Evolutionary conservation across 1,140 invertebrate species (phyloP), one percentile per base, ranked within the genome.

Genomic region (Nasonia vitripennis): DNA sequence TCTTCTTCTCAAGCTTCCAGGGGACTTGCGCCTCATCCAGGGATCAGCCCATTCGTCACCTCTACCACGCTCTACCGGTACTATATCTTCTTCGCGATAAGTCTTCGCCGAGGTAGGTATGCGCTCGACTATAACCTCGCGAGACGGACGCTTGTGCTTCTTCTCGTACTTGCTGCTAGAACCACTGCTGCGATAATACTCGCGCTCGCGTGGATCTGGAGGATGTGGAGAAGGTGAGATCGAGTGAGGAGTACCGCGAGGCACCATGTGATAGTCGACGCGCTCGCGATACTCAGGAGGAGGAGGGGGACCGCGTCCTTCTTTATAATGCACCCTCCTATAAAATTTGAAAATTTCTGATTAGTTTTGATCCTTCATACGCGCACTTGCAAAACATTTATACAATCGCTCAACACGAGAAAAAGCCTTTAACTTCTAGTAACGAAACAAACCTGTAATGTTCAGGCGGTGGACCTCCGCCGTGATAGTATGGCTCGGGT

Each of bases 41-140:
- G 98, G 98, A 94, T 98, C 98, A 34, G 96, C 96, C 98, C 98
- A 98, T 90, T 98, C 97, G 90, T 98, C 97, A 9, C 95, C 96
- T 86, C 96, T 94, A 5, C 93, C 93, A 6, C 94, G 91, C 55
- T 94, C 92, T 11, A 89, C 78, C 5, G 89, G 89, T 1, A 90
- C 90, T 2, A 90, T 89, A 14, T 89, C 88, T 85, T 93, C 93
- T 78, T 93, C 92, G 27, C 93, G 92, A 34, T 92, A 88, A 88
- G 93, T 90, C 0, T 93, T 88, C 87, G 94, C 94, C 0, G 94
- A 93, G 9, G 94, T 91, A 86, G 96, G 95, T 14, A 96, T 95
- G 10, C 96, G 94, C 89, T 96, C 96, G 2, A 97, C 96, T 77
- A 97, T 97, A 0, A 97, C 96, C 92, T 97, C 96, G 2, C 96